A percentile compares a stretch with the other conserved stretches of the same genome.
Conservation (phyloP, 2,888 invertebrate genomes). For the Congeria kusceri region DNA sequence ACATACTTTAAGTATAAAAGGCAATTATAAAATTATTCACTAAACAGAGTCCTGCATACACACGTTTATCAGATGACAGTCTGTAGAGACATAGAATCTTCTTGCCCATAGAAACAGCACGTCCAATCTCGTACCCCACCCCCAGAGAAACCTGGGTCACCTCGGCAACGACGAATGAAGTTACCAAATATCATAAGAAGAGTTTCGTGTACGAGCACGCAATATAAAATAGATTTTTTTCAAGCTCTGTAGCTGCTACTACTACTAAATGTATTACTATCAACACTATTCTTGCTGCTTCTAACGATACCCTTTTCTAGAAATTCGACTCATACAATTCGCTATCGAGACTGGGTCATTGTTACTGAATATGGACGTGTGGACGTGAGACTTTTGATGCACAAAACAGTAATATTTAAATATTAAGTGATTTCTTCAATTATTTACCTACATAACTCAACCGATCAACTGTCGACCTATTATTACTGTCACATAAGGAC, state of each 20-base stretch:
- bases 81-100: slow-evolving; percentile 83
- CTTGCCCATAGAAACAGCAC: slow-evolving; percentile 81
- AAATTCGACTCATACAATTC: background rate
- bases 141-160: slow-evolving; percentile 85
- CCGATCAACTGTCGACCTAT: too few species aligned
- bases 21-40: too few species aligned
- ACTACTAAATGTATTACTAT: background rate
- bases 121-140: slow-evolving; percentile 85
- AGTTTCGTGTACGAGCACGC: background rate
- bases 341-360: too few species aligned
- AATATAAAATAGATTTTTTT: background rate
- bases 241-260: background rate
- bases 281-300: background rate
- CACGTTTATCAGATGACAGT: slow-evolving; percentile 78
- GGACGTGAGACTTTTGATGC: too few species aligned
- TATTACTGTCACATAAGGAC: too few species aligned
- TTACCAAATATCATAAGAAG: background rate
- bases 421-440: too few species aligned
- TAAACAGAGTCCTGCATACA: slow-evolving; percentile 26
- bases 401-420: too few species aligned
- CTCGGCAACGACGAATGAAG: slow-evolving; percentile 83
- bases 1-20: too few species aligned
- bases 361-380: too few species aligned
- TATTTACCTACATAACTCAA: too few species aligned
- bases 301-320: background rate